phyloP scores from a whole-genome alignment of 2,113 vertebrate genomes.

The Zootoca vivipara region DNA sequence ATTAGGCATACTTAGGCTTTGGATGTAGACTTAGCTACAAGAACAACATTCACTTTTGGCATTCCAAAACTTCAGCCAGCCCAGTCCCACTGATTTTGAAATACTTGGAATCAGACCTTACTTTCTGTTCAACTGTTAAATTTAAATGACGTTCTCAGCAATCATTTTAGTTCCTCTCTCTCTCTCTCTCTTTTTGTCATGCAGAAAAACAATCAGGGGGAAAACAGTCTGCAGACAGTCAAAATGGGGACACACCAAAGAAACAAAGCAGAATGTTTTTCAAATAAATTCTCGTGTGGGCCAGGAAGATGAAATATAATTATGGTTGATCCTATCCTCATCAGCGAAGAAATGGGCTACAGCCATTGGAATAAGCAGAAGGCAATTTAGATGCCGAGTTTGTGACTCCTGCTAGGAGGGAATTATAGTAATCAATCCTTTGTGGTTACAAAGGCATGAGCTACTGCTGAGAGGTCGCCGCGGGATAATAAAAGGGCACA shows the following conservation, averaged over 20 bases:
- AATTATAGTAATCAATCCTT: constrained; percentile 62
- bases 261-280: background rate
- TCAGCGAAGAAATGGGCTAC: constrained; percentile 23
- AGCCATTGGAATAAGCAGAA: background rate
- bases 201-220: background rate
- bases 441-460: constrained; percentile 14
- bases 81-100: background rate
- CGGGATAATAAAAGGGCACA: constrained; percentile 29
- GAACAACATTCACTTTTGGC: constrained; percentile 10
- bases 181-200: background rate
- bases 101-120: constrained; percentile 21
- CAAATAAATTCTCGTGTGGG: background rate
- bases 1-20: background rate
- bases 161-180: background rate
- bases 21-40: background rate
- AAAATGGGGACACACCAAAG: constrained; percentile 13
- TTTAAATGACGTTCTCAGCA: constrained; percentile 34
- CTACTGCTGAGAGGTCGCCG: constrained; percentile 27
- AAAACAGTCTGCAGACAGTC: constrained; percentile 1
- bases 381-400: constrained; percentile 4
- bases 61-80: background rate
- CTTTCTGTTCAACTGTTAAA: constrained; percentile 22
- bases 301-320: constrained; percentile 17
- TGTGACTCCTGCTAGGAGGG: fast-evolving
- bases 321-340: background rate